These are phyloP conservation scores for Bungarus multicinctus DNA, from an alignment of 2,113 vertebrate species.

Conservation along the genomic window DNA sequence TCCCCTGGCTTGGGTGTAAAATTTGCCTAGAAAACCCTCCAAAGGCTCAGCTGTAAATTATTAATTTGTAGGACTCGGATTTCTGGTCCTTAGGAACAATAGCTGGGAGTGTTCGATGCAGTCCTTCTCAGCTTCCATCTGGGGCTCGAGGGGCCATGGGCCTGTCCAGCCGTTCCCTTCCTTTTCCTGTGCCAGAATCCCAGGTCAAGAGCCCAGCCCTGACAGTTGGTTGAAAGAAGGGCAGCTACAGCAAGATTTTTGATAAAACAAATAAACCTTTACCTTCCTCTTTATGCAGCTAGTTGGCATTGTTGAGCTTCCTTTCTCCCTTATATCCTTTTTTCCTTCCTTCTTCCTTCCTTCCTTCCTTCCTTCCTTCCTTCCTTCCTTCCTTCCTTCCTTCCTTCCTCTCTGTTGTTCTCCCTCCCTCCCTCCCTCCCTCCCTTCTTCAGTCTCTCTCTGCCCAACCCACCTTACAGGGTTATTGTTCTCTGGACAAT, in stretches of 20 bases:
- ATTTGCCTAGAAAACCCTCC: neutral
- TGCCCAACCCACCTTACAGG: too few species aligned
- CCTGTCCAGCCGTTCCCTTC: neutral
- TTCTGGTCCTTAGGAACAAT: neutral
- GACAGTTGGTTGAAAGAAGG: neutral
- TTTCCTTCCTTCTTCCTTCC: rapidly evolving
- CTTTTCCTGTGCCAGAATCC: neutral
- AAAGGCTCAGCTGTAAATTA: neutral
- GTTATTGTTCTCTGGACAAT: too few species aligned
- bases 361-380: too few species aligned
- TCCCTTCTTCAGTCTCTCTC: too few species aligned
- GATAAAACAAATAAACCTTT: neutral
- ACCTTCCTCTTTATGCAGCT: neutral
- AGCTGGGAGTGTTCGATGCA: neutral
- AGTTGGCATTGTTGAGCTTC: neutral
- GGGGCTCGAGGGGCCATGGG: neutral
- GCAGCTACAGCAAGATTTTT: too few species aligned
- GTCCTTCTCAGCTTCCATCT: neutral
- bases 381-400: rapidly evolving
- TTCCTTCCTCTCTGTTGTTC: rapidly evolving
- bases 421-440: too few species aligned
- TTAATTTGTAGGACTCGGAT: neutral
- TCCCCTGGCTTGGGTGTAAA: neutral
- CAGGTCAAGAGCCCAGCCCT: neutral
- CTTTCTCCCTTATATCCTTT: too few species aligned